Evolutionary conservation across 2,797 vertebrate species (phyloP), one percentile per base, ranked within the genome.

Genomic region (Falco peregrinus): DNA sequence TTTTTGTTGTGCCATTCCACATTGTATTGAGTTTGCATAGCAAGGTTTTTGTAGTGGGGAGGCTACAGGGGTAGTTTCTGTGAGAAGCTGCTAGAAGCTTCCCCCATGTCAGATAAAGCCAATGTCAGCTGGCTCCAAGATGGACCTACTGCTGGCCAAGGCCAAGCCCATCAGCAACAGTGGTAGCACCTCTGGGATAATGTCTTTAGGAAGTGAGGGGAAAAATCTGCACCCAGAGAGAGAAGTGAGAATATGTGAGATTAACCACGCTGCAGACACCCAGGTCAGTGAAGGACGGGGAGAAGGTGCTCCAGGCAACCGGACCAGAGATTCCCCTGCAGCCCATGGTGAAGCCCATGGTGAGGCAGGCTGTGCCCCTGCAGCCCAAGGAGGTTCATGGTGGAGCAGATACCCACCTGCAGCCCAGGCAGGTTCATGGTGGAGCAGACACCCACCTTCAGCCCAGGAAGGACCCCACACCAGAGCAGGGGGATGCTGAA

Each of bases 191-290:
- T 57, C 56, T 20, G 4, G 2, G 18, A 41, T 35, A 35, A 69
- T 3, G 6, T 2, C 11, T 13, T 35, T 39, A 24, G 57, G 20
- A 45, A 84, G 4, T 0, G 1, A 3, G 1, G 4, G 5, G 0
- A 4, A 26, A 73, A 68, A 51, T 7, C 11, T 11, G 29, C n/a
- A 25, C 11, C 9, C 29, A 47, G 29, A 89, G 15, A 47, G 24
- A 37, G 9, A 20, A 47, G 45, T 45, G 18, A 41, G 28, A 41
- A 41, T 41, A 63, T 41, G 20, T 20, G 33, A 63, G 37, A 17
- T 39, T 41, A 65, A 8, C 5, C 60, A 31, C 16, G 26, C 31
- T 83, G 45, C 47, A 71, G 28, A 33, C 5, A 21, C 24, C 45
- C 20, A 41, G n/a, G 17, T 35, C 37, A 31, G 20, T 5, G 64